Conservation (phyloP, 2,888 invertebrate genomes). For the Gnatocerus cornutus region DNA sequence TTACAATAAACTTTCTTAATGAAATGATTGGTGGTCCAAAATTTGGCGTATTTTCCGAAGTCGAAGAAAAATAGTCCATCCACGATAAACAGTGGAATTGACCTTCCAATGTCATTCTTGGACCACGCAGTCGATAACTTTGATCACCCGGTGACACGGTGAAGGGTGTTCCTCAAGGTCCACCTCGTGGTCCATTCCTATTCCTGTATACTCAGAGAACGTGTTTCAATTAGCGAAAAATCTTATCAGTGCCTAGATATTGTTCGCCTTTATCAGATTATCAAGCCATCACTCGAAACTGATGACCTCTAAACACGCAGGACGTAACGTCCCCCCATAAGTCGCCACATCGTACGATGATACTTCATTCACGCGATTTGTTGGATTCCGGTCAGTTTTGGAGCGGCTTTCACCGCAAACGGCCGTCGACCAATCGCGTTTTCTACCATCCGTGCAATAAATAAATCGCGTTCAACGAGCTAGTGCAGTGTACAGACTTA, state of each 20-base stretch:
- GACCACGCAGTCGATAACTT: neutral
- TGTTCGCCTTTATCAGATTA: neutral
- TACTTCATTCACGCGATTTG: conserved; percentile 48
- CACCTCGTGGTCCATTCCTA: neutral
- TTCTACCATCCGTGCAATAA: neutral
- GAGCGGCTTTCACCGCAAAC: conserved; percentile 23
- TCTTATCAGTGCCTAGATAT: neutral
- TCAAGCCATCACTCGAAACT: neutral
- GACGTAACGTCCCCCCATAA: conserved; percentile 23
- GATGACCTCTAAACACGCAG: conserved; percentile 26
- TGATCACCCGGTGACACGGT: neutral
- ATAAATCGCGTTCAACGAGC: neutral
- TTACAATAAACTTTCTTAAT: too few relatives aligned
- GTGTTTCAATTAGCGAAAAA: neutral
- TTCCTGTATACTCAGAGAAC: neutral
- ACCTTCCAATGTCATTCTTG: neutral
- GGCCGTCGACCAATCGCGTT: neutral
- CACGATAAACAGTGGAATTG: neutral
- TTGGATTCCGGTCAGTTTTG: conserved; percentile 41
- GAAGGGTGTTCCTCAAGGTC: conserved; percentile 2
- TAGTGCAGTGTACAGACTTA: neutral
- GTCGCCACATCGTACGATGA: conserved; percentile 36
- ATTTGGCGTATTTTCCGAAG: too few relatives aligned
- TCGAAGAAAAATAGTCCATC: too few relatives aligned
- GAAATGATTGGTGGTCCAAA: too few relatives aligned